Conservation (phyloP, 2,797 vertebrate species). For the Rhincodon typus region DNA sequence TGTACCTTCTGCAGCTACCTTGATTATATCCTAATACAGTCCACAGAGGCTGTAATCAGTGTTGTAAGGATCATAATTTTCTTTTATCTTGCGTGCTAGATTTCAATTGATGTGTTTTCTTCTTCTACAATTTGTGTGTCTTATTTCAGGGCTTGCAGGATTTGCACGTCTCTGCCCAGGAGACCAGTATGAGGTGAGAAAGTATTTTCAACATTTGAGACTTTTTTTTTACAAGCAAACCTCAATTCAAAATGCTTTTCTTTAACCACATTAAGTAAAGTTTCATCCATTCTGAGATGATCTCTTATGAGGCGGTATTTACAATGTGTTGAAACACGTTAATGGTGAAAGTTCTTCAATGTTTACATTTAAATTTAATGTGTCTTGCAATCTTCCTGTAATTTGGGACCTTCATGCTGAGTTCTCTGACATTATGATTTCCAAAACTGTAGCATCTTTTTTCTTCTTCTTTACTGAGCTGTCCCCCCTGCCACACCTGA, state of each 20-base stretch:
- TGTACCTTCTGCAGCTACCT: neutral
- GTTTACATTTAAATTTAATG: neutral
- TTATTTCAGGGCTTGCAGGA: constrained; percentile 80
- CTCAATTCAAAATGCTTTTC: neutral
- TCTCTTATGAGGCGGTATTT: neutral
- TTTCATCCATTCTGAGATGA: neutral
- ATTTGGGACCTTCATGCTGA: neutral
- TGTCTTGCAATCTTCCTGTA: neutral
- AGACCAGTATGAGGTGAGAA: constrained; percentile 88
- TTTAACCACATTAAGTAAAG: neutral
- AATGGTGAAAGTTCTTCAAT: neutral
- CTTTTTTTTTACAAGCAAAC: neutral
- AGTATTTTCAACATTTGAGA: neutral
- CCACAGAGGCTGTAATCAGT: neutral
- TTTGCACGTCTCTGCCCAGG: constrained; percentile 89
- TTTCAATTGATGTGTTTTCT: neutral
- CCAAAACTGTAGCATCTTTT: neutral
- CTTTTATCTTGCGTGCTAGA: neutral
- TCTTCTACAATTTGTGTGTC: constrained; percentile 43
- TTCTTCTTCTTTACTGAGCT: neutral
- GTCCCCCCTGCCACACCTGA: neutral
- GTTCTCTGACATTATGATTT: neutral
- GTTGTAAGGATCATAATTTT: neutral
- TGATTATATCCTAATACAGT: neutral
- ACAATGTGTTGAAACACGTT: neutral